Evolutionary conservation across 1,140 invertebrate genomes (phyloP), one percentile per base, ranked within the genome.

Genomic region (Parapsyche elsis): DNA sequence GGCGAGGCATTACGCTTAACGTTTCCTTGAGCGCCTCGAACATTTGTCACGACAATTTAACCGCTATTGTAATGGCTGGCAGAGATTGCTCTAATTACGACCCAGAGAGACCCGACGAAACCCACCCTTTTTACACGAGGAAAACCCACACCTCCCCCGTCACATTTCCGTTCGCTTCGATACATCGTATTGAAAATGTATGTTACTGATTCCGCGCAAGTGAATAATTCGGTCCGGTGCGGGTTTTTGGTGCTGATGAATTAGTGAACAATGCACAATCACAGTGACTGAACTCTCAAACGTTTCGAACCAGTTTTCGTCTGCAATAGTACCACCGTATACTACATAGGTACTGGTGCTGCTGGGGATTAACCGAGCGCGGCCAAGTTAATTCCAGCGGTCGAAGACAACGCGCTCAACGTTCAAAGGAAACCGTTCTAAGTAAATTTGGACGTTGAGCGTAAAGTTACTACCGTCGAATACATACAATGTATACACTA

Each of bases 1-100:
- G 61, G 30, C 44, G 24, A 19, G n/a, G 38, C 57, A 79, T 82
- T 82, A 82, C 67, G 46, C 7, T 12, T 38, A 79, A 77, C 45
- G 64, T 71, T 82, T 82, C 74, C 61, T 24, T 19, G 44, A 64
- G 44, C 57, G 53, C 53, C 14, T 30, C n/a, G 30, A 45, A 75
- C 77, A 80, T 82, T 80, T 76, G 78, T 76, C 78, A 77, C 49
- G 49, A 79, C 74, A 80, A 78, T 82, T 82, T 80, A 77, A 79
- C 78, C 78, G 46, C 74, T 67, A 76, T 78, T 79, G 71, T 81
- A 74, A 81, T 53, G 44, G 80, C 67, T 76, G 30, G 9, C 21
- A 76, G 67, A 74, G 81, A 82, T 82, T 82, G 75, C 53, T 71
- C 78, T 80, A 82, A 82, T 81, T 82, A 80, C 64, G 67, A 12